These are phyloP conservation scores for Lateolabrax maculatus DNA, from an alignment of 2,797 vertebrate genomes.

Conservation along the genomic window DNA sequence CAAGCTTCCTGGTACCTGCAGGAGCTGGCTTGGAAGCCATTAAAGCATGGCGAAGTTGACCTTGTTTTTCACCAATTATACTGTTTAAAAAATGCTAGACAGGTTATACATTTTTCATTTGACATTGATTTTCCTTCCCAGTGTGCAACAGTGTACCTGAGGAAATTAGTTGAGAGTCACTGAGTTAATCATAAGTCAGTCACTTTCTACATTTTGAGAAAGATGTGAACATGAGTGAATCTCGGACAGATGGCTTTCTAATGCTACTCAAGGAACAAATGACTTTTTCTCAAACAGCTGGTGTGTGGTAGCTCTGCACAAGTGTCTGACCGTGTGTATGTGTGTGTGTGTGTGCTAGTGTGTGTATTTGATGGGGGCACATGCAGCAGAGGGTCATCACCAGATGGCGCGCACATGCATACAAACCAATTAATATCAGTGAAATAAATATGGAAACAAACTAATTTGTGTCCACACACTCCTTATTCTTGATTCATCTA, in stretches of 20 bases:
- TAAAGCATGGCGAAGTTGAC: background rate
- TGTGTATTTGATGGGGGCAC: background rate
- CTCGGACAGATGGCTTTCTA: conserved; percentile 70
- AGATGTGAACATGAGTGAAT: conserved; percentile 43
- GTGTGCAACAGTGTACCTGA: background rate
- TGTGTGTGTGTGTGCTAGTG: conserved; percentile 10
- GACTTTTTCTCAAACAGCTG: conserved; percentile 74
- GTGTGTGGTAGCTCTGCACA: conserved; percentile 48
- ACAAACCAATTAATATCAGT: conserved; percentile 52
- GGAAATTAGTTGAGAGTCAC: conserved; percentile 11
- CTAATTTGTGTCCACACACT: conserved; percentile 19
- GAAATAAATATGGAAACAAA: conserved; percentile 55
- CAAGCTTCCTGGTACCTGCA: conserved; percentile 16
- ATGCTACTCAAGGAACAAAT: conserved; percentile 70
- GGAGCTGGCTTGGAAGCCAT: conserved; percentile 7
- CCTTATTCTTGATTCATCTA: conserved; percentile 26
- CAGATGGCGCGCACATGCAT: conserved; percentile 55
- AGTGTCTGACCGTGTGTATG: conserved; percentile 30
- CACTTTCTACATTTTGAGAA: conserved; percentile 17
- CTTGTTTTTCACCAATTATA: conserved; percentile 34
- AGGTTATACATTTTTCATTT: conserved; percentile 38
- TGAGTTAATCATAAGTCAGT: conserved; percentile 9
- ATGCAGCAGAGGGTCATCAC: conserved; percentile 54
- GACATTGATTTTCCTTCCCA: conserved; percentile 19
- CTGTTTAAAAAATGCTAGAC: conserved; percentile 19